These are phyloP conservation scores for Thaumatotibia leucotreta DNA, from an alignment of 1,140 invertebrate genomes.

Conservation along the genomic window DNA sequence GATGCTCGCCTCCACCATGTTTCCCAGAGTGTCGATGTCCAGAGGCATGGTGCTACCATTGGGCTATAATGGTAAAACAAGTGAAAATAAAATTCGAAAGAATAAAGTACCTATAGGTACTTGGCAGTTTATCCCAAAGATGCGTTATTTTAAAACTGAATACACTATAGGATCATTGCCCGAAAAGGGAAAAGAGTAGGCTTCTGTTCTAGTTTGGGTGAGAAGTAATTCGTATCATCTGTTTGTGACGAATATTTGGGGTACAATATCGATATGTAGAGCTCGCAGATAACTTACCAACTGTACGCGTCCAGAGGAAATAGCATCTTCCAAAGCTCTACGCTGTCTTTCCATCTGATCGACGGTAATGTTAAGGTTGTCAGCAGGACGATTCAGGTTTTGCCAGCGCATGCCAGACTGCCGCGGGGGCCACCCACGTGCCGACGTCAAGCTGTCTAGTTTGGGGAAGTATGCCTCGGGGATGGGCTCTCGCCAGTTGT, in stretches of 20 bases:
- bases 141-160: too few relatives aligned
- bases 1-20: slow-evolving; percentile 79
- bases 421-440: slow-evolving; percentile 76
- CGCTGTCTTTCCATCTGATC: slow-evolving; percentile 79
- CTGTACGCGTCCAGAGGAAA: slow-evolving; percentile 75
- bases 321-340: slow-evolving; percentile 78
- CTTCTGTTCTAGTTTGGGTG: too few relatives aligned
- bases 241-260: too few relatives aligned
- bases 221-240: too few relatives aligned
- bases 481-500: slow-evolving; percentile 74
- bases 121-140: too few relatives aligned
- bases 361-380: slow-evolving; percentile 76
- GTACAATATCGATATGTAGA: not conserved
- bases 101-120: too few relatives aligned
- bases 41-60: slow-evolving; percentile 57
- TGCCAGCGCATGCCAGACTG: slow-evolving; percentile 68
- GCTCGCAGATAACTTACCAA: slow-evolving; percentile 30
- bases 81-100: not conserved
- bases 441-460: slow-evolving; percentile 77
- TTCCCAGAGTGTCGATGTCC: slow-evolving; percentile 81
- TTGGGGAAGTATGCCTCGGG: slow-evolving; percentile 79
- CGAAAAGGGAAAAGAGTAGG: too few relatives aligned
- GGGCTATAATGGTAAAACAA: slow-evolving; percentile 48
- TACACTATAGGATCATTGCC: too few relatives aligned
- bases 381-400: slow-evolving; percentile 75